Conservation (phyloP, 2,888 invertebrate species). For the Sesamia inferens region DNA sequence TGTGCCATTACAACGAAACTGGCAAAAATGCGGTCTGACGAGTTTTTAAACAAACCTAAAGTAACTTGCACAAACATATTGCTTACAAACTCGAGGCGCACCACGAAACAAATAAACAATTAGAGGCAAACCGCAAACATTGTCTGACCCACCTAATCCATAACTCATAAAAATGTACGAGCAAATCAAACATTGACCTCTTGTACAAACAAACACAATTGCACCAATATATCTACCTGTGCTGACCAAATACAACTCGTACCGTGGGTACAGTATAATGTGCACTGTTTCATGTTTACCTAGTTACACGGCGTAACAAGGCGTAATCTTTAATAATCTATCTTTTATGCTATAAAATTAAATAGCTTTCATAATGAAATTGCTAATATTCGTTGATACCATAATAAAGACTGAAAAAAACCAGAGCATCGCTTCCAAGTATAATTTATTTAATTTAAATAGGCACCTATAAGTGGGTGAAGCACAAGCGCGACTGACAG, state of each 20-base stretch:
- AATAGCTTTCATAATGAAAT: constrained; percentile 59
- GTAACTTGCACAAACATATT: neutral
- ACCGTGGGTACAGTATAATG: constrained; percentile 8
- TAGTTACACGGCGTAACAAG: constrained; percentile 24
- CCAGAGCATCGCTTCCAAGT: constrained; percentile 56
- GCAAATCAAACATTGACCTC: constrained; percentile 78
- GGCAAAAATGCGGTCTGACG: neutral
- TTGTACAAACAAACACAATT: constrained; percentile 74
- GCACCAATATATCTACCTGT: constrained; percentile 52
- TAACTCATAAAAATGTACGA: constrained; percentile 88
- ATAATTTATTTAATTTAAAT: constrained; percentile 70
- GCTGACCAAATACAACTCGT: neutral
- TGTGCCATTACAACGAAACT: constrained; percentile 23
- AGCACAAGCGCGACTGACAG: constrained; percentile 75
- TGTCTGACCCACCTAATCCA: constrained; percentile 82
- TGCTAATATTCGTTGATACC: constrained; percentile 55
- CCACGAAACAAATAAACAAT: constrained; percentile 72
- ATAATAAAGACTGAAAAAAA: constrained; percentile 61
- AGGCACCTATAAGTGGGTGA: constrained; percentile 41
- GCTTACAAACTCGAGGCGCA: constrained; percentile 2
- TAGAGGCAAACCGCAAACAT: constrained; percentile 79
- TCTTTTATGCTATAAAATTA: constrained; percentile 51
- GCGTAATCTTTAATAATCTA: constrained; percentile 51
- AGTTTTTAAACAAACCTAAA: neutral
- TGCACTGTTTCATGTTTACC: constrained; percentile 15